Base-by-base conservation (phyloP, 2,888 invertebrate species). In the Cheilosia soror region DNA sequence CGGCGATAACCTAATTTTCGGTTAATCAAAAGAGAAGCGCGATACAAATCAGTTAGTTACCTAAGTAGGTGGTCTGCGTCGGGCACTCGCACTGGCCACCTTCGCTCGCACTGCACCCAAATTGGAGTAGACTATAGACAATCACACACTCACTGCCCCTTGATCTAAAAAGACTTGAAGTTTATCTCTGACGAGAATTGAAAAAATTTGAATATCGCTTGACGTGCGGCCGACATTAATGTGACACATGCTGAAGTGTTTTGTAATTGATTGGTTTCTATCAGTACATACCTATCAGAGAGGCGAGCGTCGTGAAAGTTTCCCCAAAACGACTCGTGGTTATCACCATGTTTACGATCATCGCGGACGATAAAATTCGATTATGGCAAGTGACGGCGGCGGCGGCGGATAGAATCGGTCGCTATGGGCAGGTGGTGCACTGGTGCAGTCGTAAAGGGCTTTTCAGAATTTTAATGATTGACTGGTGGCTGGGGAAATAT, bases 161-260 rank as follows among this genome's bases (percentile, higher is more conserved):
- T 60, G 71, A 84, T 84, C 84, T 68, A 49, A 13, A 20, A 20
- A 20, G 20, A 20, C 20, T 20, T 15, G 6, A 53, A 71, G 58
- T 75, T 84, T 84, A 80, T 80, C 79, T 80, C n/a, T 66, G 13
- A 20, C 49, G 69, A 71, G 49, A 73, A 31, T 42, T 53, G 15
- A 27, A 27, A 37, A 71, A 72, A 85, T 85, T 81, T 80, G 62
- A 85, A 85, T 81, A 81, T 72, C 76, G 78, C 51, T 68, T 79
- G 77, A 84, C 73, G 83, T 66, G 51, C 76, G 81, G 31, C 25
- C 69, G 80, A 71, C 85, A 49, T 72, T 81, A 81, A 85, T 81
- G 81, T 85, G 85, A 85, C 85, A 81, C 71, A 68, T 33, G 76
- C 51, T 77, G 76, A 81, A 72, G 76, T 69, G 80, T 78, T 72